A percentile compares a stretch with the other conserved stretches of the same genome.
phyloP scores from a whole-genome alignment of 2,888 invertebrate species.

The Amphimallon solstitiale region DNA sequence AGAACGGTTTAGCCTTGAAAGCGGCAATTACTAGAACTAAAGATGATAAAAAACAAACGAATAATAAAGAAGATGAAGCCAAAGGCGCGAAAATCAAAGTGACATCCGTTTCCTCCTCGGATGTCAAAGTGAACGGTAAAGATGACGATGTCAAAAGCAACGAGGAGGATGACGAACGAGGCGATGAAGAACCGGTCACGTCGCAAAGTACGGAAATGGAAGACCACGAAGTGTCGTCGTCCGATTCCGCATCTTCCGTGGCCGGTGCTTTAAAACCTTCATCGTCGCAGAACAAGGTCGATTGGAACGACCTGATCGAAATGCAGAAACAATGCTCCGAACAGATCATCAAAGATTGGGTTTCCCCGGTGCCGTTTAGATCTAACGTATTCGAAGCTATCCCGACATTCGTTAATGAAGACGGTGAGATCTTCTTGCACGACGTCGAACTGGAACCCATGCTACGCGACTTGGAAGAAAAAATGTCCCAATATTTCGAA shows the following conservation, averaged over 20 bases:
- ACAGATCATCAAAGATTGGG: constrained; percentile 67
- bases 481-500: constrained; percentile 52
- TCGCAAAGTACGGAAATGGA: constrained; percentile 20
- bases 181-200: background rate
- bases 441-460: constrained; percentile 50
- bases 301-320: constrained; percentile 36
- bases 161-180: background rate
- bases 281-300: constrained; percentile 5
- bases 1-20: constrained; percentile 65
- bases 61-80: background rate
- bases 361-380: constrained; percentile 66
- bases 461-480: constrained; percentile 52
- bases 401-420: constrained; percentile 71
- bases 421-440: constrained; percentile 63
- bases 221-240: constrained; percentile 20
- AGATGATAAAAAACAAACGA: background rate
- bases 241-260: background rate
- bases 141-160: background rate
- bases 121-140: background rate
- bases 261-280: constrained; percentile 17
- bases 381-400: constrained; percentile 68
- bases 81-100: background rate
- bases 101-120: background rate
- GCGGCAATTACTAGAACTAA: background rate
- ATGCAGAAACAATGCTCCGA: constrained; percentile 27